phyloP scores from a whole-genome alignment of 2,113 vertebrate species.

The Gyps fulvus region DNA sequence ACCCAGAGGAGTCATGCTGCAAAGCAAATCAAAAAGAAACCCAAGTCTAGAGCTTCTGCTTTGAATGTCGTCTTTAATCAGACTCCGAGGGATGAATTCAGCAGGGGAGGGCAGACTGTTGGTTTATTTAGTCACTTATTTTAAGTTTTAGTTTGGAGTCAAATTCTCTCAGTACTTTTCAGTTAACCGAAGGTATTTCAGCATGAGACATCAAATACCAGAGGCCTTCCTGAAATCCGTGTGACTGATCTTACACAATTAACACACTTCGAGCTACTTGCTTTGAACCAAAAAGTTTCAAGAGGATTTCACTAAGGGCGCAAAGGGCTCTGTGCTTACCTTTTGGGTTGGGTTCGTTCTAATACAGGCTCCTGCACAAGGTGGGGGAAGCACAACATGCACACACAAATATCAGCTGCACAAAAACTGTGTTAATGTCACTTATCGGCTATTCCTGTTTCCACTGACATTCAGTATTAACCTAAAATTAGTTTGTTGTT shows the following conservation, averaged over 20 bases:
- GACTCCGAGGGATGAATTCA: background rate
- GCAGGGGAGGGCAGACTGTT: background rate
- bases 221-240: background rate
- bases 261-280: background rate
- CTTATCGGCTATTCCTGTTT: background rate
- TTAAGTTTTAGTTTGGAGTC: background rate
- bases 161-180: background rate
- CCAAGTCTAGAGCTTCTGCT: background rate
- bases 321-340: background rate
- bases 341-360: background rate
- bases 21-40: background rate
- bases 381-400: background rate
- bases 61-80: slow-evolving; percentile 15
- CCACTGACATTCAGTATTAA: background rate
- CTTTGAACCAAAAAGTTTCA: background rate
- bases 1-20: background rate
- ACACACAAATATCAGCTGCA: background rate
- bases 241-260: background rate
- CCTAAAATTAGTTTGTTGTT: background rate
- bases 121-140: slow-evolving; percentile 9
- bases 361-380: background rate
- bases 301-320: background rate
- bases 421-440: background rate
- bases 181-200: background rate
- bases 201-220: background rate